Evolutionary conservation across 2,888 invertebrate species (phyloP).

Genomic region (Zelleria hepariella): DNA sequence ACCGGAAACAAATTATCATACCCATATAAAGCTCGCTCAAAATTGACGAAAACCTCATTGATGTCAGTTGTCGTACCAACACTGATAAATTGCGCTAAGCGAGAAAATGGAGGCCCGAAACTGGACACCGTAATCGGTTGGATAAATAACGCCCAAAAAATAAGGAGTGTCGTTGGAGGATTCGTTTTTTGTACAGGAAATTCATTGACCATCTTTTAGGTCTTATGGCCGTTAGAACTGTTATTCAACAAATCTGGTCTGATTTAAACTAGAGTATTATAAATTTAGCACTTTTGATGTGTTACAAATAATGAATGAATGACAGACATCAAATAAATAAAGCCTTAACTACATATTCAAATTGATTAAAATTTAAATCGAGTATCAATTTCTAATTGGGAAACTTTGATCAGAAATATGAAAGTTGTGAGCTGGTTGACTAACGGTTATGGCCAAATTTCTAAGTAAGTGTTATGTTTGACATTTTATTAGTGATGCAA

Average conservation of each 20-base stretch:
- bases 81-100: conserved; percentile 62
- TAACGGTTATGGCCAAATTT: background rate
- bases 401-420: background rate
- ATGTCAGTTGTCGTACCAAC: conserved; percentile 52
- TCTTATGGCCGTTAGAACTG: background rate
- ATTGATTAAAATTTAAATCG: background rate
- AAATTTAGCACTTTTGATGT: background rate
- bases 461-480: conserved; percentile 34
- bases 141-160: conserved; percentile 29
- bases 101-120: conserved; percentile 46
- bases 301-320: background rate
- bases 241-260: background rate
- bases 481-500: conserved; percentile 33
- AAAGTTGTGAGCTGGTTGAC: background rate
- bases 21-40: conserved; percentile 62
- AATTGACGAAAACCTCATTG: conserved; percentile 65
- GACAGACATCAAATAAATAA: background rate
- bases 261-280: background rate
- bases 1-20: conserved; percentile 73
- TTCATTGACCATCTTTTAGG: background rate
- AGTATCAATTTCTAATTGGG: background rate
- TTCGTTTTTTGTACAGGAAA: background rate
- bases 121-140: conserved; percentile 34
- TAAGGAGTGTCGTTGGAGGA: conserved; percentile 21
- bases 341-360: background rate